Percentiles rank a stretch among this genome's conserved stretches.
These are phyloP conservation scores for Aplocera efformata DNA, from an alignment of 2,888 invertebrate species.

Conservation along the genomic window DNA sequence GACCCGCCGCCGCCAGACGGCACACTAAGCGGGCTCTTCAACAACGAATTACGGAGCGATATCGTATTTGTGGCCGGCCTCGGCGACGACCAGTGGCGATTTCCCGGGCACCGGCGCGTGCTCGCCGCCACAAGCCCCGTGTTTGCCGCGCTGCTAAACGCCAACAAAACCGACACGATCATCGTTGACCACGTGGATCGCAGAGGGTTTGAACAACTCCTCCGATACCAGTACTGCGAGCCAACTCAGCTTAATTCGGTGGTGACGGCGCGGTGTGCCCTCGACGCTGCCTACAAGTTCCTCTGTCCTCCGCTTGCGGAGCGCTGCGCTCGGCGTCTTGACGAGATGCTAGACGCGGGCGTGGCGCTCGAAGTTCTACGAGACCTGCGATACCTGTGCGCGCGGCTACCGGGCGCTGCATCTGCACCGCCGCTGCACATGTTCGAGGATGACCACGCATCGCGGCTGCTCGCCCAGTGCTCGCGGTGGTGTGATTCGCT, in stretches of 20 bases:
- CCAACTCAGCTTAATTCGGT: conserved; percentile 82
- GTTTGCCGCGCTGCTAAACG: conserved; percentile 79
- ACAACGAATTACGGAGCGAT: conserved; percentile 80
- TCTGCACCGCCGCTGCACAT: conserved; percentile 74
- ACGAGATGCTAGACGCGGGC: conserved; percentile 81
- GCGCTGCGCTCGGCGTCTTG: conserved; percentile 84
- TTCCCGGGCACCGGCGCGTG: conserved; percentile 84
- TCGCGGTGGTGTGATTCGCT: conserved; percentile 81
- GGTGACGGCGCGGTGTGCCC: conserved; percentile 83
- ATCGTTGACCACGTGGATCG: conserved; percentile 82
- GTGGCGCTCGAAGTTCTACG: conserved; percentile 84
- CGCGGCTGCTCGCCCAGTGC: conserved; percentile 64
- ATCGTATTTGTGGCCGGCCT: conserved; percentile 83
- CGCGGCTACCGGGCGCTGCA: conserved; percentile 64
- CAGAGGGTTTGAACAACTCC: conserved; percentile 83
- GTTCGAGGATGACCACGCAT: conserved; percentile 57
- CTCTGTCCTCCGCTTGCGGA: conserved; percentile 85
- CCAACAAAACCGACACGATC: conserved; percentile 62
- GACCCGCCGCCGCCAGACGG: conserved; percentile 33
- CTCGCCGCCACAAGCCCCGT: conserved; percentile 83
- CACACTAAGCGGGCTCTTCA: conserved; percentile 62
- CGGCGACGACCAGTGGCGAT: conserved; percentile 83
- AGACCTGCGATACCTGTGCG: conserved; percentile 74
- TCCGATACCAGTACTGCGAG: conserved; percentile 84
- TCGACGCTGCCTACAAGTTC: conserved; percentile 88